Conservation (phyloP, 1,140 invertebrate genomes). For the Eumeta japonica region DNA sequence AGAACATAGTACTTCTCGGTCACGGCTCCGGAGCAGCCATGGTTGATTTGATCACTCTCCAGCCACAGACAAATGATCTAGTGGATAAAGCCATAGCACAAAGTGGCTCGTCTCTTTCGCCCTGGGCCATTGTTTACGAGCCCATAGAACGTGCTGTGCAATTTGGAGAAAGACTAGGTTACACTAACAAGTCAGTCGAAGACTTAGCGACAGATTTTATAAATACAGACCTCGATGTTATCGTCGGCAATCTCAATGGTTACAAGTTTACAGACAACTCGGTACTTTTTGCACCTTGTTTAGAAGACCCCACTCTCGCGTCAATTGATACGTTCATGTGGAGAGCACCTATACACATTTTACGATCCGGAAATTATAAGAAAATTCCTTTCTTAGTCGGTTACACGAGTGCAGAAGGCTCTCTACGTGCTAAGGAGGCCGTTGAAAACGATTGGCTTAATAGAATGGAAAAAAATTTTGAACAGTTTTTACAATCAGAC, state of each 20-base stretch:
- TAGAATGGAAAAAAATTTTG: slow-evolving; percentile 34
- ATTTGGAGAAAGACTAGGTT: slow-evolving; percentile 29
- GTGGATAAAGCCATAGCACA: slow-evolving; percentile 59
- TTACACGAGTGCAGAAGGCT: slow-evolving; percentile 36
- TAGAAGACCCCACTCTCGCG: slow-evolving; percentile 26
- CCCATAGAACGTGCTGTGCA: slow-evolving; percentile 41
- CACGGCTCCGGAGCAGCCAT: slow-evolving; percentile 64
- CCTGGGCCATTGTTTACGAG: slow-evolving; percentile 64
- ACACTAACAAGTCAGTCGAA: slow-evolving; percentile 19
- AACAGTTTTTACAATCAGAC: slow-evolving; percentile 31
- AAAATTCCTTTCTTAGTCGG: slow-evolving; percentile 36
- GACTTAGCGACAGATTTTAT: slow-evolving; percentile 12
- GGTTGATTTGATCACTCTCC: slow-evolving; percentile 64
- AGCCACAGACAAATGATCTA: slow-evolving; percentile 56
- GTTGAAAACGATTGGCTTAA: slow-evolving; percentile 22
- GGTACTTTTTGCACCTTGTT: slow-evolving; percentile 36
- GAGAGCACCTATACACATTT: slow-evolving; percentile 29
- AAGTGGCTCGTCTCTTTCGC: slow-evolving; percentile 66
- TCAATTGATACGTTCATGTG: slow-evolving; percentile 25
- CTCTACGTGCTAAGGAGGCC: slow-evolving; percentile 27
- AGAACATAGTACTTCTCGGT: slow-evolving; percentile 61
- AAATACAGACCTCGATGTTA: slow-evolving; percentile 19
- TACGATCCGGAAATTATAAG: slow-evolving; percentile 31
- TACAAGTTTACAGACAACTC: slow-evolving; percentile 32
- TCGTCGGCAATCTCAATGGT: slow-evolving; percentile 17